These are phyloP conservation scores for Apostichopus japonicus DNA, from an alignment of 35 echinoderm and acorn worm species.

Conservation along the genomic window DNA sequence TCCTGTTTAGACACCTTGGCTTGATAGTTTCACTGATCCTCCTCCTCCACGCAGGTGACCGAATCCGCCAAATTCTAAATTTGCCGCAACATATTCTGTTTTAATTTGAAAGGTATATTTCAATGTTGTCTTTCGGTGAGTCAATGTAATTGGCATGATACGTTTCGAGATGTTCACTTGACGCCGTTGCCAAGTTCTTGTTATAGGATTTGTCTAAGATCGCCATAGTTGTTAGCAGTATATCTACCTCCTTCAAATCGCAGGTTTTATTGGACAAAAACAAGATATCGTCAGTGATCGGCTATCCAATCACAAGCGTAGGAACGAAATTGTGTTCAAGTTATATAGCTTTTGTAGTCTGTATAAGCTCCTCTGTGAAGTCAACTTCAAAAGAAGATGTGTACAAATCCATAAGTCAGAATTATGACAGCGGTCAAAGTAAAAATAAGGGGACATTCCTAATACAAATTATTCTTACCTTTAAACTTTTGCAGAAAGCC, in stretches of 20 bases:
- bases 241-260: background rate
- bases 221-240: background rate
- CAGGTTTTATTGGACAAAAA: background rate
- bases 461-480: too few species aligned
- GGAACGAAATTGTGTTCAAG: background rate
- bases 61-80: background rate
- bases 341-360: background rate
- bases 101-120: background rate
- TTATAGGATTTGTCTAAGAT: background rate
- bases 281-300: background rate
- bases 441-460: too few species aligned
- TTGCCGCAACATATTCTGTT: background rate
- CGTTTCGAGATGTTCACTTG: background rate
- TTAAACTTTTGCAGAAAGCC: too few species aligned
- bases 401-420: too few species aligned
- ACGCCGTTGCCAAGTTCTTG: background rate
- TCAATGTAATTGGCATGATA: background rate
- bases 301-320: background rate
- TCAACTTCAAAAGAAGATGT: too few species aligned
- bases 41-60: background rate
- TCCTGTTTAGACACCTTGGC: background rate
- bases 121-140: background rate
- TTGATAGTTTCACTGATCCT: background rate
- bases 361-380: too few species aligned
- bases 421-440: too few species aligned